Conservation (phyloP, 2,888 invertebrate genomes). For the Strigamia transsilvanica region DNA sequence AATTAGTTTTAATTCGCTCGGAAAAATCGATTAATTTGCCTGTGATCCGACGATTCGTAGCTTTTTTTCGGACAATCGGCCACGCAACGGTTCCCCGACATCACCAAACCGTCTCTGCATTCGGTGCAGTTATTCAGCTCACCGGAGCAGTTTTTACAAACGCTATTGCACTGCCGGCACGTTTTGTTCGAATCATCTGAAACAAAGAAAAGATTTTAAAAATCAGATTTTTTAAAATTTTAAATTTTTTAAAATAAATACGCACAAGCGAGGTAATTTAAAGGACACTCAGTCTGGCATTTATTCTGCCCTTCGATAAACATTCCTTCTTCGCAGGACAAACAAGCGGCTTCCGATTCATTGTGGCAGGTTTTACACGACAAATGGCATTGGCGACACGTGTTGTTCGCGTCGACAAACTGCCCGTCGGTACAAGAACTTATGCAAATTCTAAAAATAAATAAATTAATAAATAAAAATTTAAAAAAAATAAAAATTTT, state of each 20-base stretch:
- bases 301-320: slow-evolving; percentile 84
- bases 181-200: slow-evolving; percentile 75
- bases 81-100: slow-evolving; percentile 82
- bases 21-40: slow-evolving; percentile 64
- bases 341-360: slow-evolving; percentile 84
- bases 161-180: slow-evolving; percentile 84
- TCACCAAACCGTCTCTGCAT: slow-evolving; percentile 86
- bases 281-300: slow-evolving; percentile 85
- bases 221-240: background rate
- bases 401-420: slow-evolving; percentile 85
- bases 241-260: background rate
- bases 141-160: slow-evolving; percentile 85
- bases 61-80: slow-evolving; percentile 83
- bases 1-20: background rate
- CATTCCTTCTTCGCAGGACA: slow-evolving; percentile 79
- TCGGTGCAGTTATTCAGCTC: slow-evolving; percentile 83
- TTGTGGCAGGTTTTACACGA: slow-evolving; percentile 90
- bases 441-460: slow-evolving; percentile 76
- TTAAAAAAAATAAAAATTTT: background rate
- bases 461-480: background rate
- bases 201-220: slow-evolving; percentile 55
- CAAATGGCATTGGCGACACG: slow-evolving; percentile 87
- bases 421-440: slow-evolving; percentile 85
- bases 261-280: slow-evolving; percentile 85
- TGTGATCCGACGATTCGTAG: slow-evolving; percentile 86